Percentiles rank a stretch among this genome's conserved stretches.
phyloP scores from a whole-genome alignment of 1,140 invertebrate species.

The Maniola jurtina region DNA sequence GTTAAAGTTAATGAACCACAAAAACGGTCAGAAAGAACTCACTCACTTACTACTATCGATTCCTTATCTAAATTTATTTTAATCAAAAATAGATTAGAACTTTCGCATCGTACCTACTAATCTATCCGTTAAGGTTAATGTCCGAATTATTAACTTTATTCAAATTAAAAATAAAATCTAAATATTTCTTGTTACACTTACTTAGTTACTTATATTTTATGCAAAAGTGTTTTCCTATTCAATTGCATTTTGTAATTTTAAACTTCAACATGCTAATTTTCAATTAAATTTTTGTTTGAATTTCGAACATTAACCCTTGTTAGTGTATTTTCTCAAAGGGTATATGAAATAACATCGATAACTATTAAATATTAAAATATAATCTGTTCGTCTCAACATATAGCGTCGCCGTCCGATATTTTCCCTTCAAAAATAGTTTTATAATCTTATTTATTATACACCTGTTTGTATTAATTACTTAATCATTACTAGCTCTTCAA shows the following conservation, averaged over 20 bases:
- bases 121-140: conserved; percentile 25
- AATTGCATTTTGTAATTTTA: too few species aligned
- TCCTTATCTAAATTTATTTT: conserved; percentile 20
- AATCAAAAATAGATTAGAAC: conserved; percentile 44
- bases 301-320: conserved; percentile 26
- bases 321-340: conserved; percentile 22
- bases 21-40: background rate
- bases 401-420: conserved; percentile 17
- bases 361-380: conserved; percentile 44
- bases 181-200: too few species aligned
- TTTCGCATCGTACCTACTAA: conserved; percentile 15
- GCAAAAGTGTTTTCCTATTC: too few species aligned
- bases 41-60: conserved; percentile 24
- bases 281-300: background rate
- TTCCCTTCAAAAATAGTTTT: conserved; percentile 39
- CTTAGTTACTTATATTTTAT: too few species aligned
- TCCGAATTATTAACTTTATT: conserved; percentile 10
- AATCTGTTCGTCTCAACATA: conserved; percentile 37
- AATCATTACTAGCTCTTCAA: conserved; percentile 13
- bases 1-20: background rate
- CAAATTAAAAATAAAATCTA: too few species aligned
- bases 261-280: too few species aligned
- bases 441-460: conserved; percentile 15
- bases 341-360: conserved; percentile 30
- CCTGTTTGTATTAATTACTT: conserved; percentile 19